A percentile compares a stretch with the other conserved stretches of the same genome.
Conservation (phyloP, 92 coral and sea anemone species). For the Plumapathes pennacea region DNA sequence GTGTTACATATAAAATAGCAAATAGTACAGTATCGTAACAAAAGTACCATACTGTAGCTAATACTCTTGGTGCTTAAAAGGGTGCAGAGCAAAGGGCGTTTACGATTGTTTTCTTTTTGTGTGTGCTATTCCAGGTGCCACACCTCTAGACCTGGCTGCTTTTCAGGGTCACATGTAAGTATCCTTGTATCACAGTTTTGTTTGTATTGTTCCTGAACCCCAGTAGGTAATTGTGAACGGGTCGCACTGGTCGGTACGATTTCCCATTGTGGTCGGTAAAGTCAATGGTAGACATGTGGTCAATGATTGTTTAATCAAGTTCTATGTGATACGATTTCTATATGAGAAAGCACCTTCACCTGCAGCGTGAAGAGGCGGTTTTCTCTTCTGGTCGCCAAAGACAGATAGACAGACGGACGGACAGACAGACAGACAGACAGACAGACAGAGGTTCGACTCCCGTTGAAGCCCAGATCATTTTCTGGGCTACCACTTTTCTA, state of each 20-base stretch:
- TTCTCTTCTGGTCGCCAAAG: constrained; percentile 50
- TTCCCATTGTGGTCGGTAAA: no score
- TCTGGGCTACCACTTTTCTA: no score
- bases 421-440: constrained; percentile 17
- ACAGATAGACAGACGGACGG: constrained; percentile 76
- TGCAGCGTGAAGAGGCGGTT: constrained; percentile 94
- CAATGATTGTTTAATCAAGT: no score
- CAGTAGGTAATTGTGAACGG: not conserved
- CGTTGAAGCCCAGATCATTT: no score
- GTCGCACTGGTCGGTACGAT: no score
- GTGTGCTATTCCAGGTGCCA: constrained; percentile 53
- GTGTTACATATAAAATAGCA: no score
- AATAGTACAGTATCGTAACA: no score
- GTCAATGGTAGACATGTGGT: no score
- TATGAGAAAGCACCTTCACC: no score
- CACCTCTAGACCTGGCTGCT: constrained; percentile 86
- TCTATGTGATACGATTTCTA: no score
- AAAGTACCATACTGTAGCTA: no score
- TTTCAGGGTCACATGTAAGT: constrained; percentile 94
- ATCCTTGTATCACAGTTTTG: not conserved
- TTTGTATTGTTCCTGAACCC: not conserved
- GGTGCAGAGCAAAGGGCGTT: not conserved
- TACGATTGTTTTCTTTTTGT: not conserved
- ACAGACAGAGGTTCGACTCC: not conserved
- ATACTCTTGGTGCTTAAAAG: not conserved